phyloP scores from a whole-genome alignment of 1,140 invertebrate genomes.

The Zelostemma sp. region DNA sequence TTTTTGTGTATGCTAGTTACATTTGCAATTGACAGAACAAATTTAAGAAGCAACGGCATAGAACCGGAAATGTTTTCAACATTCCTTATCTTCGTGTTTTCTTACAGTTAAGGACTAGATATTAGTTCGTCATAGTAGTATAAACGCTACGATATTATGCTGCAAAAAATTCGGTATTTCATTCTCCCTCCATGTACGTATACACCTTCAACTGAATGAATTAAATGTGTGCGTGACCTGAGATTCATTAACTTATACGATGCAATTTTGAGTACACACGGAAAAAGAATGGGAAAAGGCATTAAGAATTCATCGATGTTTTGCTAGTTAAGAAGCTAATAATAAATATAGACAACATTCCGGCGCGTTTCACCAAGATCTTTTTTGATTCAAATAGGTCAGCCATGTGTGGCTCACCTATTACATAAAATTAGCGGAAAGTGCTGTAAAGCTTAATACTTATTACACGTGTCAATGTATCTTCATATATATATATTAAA shows the following conservation, averaged over 20 bases:
- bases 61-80: not conserved
- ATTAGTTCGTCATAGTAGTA: constrained; percentile 10
- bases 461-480: constrained; percentile 24
- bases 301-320: not conserved
- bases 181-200: not conserved
- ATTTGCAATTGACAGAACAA: not conserved
- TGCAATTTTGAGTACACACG: not conserved
- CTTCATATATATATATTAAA: not conserved
- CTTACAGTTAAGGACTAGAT: constrained; percentile 44
- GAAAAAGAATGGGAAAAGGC: not conserved
- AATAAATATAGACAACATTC: constrained; percentile 8
- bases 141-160: not conserved
- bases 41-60: not conserved
- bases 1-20: not conserved
- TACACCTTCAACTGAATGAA: not conserved
- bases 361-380: constrained; percentile 29
- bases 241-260: constrained; percentile 1
- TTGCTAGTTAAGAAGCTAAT: not conserved
- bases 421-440: constrained; percentile 28
- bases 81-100: constrained; percentile 8
- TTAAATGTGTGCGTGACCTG: constrained; percentile 1
- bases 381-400: constrained; percentile 23
- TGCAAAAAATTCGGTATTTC: not conserved
- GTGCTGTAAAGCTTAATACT: constrained; percentile 32
- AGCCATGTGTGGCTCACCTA: not conserved